Base-by-base conservation (phyloP, 1,140 invertebrate species). In the Brachionus manjavacas region DNA sequence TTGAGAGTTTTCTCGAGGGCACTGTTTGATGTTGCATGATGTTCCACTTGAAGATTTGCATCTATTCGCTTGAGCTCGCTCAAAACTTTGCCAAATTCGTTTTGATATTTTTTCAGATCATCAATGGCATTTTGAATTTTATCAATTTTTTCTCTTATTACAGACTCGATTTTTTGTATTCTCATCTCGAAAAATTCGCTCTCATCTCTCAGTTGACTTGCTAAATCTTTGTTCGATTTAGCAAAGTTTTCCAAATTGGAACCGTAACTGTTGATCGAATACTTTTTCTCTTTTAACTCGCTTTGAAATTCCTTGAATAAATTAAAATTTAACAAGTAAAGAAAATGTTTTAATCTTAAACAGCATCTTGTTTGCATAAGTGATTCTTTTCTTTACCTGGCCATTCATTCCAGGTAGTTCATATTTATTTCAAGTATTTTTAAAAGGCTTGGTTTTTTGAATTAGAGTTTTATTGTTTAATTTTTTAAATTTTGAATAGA, bases 21-120 rank as follows among this genome's bases (percentile, higher is more conserved):
- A 76, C 20, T 49, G 28, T 49, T 49, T 49, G 72, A 76, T 9
- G 43, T 28, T 2, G 41, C 43, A 49, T 76, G 72, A 16, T 76
- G 72, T 49, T 76, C 72, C 3, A 76, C 28, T 28, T 76, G 41
- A 4, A 76, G 31, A 49, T 49, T 46, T 23, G 72, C 31, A 2
- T 76, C 72, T 25, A 76, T 49, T 1, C 41, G 41, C 31, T 76
- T 76, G 3, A 76, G 8, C 16, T 76, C 72, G 20, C 3, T 49
- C 25, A 76, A 23, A 49, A 49, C 72, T 49, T 49, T 76, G 23
- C 20, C 28, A 12, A 49, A 76, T 49, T 49, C 72, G 23, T 46
- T 49, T 76, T 76, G 72, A 28, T 49, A 76, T 46, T 46, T 11
- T 49, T 46, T 76, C 41, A 76, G 25, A 49, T 76, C 72, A 41